phyloP scores from a whole-genome alignment of 2,113 vertebrate genomes.

The rabbit (Oryctolagus cuniculus) region mOryCun1.1 NC_091444.1:50758501-50759000 shows the following conservation, averaged over 20 bases:
- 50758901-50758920: neutral
- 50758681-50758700: neutral
- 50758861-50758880: neutral
- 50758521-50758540: neutral
- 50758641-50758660: neutral
- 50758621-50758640: neutral
- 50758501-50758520: neutral
- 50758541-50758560: fast-evolving
- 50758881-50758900: neutral
- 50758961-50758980: neutral
- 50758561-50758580: neutral
- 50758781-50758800: neutral
- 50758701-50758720: neutral
- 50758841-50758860: neutral
- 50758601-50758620: neutral
- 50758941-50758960: neutral
- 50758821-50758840: neutral
- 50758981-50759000: too few species aligned
- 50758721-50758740: neutral
- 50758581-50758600: neutral
- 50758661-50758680: neutral
- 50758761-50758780: neutral
- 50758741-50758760: neutral
- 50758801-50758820: neutral
- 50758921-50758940: neutral